Evolutionary conservation across 1,140 invertebrate species (phyloP).

Genomic region (Drosophila micromelanica): DNA sequence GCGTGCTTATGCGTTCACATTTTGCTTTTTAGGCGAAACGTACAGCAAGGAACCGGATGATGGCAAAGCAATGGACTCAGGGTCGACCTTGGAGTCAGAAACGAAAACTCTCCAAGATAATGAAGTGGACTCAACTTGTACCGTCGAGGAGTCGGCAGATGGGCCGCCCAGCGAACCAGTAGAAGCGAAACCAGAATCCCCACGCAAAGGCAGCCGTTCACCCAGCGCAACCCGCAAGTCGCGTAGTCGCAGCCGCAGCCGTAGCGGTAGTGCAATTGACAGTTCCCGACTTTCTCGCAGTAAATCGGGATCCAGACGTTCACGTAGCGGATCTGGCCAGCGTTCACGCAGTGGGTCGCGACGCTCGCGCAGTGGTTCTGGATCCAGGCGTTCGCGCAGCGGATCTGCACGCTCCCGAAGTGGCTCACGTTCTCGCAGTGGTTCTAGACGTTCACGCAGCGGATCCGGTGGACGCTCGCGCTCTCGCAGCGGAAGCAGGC

Average conservation of each 20-base stretch:
- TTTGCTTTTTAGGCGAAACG: constrained; percentile 25
- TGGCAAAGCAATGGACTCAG: constrained; percentile 2
- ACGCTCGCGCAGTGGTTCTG: constrained; percentile 82
- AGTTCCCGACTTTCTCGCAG: constrained; percentile 71
- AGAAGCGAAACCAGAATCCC: constrained; percentile 43
- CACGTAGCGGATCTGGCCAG: constrained; percentile 81
- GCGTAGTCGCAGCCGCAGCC: constrained; percentile 57
- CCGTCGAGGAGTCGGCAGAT: constrained; percentile 3
- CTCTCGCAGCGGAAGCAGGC: constrained; percentile 52
- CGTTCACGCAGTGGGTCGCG: constrained; percentile 79
- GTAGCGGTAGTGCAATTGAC: constrained; percentile 67
- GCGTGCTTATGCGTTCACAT: constrained; percentile 36
- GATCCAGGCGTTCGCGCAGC: constrained; percentile 62
- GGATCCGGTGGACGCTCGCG: constrained; percentile 73
- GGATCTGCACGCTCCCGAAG: constrained; percentile 75
- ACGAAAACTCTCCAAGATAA: constrained; percentile 35
- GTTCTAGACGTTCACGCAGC: constrained; percentile 81
- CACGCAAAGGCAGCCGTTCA: constrained; percentile 53
- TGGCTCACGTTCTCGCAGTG: constrained; percentile 77
- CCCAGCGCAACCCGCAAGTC: constrained; percentile 23
- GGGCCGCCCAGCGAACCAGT: constrained; percentile 1
- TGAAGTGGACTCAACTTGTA: constrained; percentile 36
- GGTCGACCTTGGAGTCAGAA: background rate
- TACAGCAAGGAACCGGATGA: constrained; percentile 12
- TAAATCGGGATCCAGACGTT: constrained; percentile 57